Conservation (phyloP, 2,113 vertebrate species). For the Trochalopteron elliotii region DNA sequence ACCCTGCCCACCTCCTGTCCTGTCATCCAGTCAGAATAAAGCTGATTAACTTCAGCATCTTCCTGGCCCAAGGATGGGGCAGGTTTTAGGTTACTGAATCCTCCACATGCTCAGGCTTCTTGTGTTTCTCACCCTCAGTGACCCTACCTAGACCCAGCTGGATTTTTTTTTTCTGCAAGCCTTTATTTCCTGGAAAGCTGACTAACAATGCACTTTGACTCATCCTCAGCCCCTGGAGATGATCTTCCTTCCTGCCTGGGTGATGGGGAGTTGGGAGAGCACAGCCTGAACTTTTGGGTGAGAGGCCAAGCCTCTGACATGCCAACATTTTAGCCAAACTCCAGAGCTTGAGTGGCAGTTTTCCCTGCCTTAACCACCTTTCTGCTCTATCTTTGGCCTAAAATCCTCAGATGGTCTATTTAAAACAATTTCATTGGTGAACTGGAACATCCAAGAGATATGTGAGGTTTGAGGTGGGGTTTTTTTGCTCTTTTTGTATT, state of each 20-base stretch:
- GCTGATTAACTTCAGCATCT: neutral
- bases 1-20: neutral
- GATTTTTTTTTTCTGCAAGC: neutral
- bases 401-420: neutral
- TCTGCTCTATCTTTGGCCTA: neutral
- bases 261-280: neutral
- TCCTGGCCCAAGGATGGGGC: neutral
- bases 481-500: neutral
- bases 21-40: neutral
- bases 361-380: neutral
- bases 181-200: slow-evolving; percentile 7
- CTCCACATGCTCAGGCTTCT: neutral
- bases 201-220: neutral
- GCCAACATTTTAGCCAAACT: neutral
- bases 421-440: neutral
- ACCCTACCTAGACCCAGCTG: neutral
- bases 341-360: neutral
- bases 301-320: neutral
- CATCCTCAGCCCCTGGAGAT: neutral
- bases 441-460: neutral
- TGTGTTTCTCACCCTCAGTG: neutral
- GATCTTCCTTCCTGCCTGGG: slow-evolving; percentile 16
- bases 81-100: neutral
- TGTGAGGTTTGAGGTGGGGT: neutral
- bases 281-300: slow-evolving; percentile 2